These are phyloP conservation scores for Augochlorella aurata DNA, from an alignment of 2,888 invertebrate genomes.

Conservation along the genomic window DNA sequence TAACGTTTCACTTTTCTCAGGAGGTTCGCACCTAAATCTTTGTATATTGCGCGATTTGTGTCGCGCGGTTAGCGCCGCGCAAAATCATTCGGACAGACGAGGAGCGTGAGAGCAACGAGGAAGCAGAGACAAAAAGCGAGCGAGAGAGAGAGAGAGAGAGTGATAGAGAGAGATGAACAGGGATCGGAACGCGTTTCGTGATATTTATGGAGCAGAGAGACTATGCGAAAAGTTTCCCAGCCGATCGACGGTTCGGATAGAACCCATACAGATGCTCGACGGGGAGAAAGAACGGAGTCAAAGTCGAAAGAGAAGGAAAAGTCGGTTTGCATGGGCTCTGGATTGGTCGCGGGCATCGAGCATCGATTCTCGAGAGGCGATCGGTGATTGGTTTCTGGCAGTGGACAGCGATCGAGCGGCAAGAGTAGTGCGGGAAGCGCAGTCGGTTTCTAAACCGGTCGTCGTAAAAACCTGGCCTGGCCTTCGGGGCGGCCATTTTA, in stretches of 20 bases:
- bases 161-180: neutral
- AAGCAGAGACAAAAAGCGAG: neutral
- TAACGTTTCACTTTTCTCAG: constrained; percentile 17
- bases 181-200: neutral
- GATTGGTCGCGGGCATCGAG: constrained; percentile 43
- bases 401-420: constrained; percentile 47
- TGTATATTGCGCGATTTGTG: neutral
- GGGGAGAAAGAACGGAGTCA: constrained; percentile 12
- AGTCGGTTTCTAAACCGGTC: constrained; percentile 80
- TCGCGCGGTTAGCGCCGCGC: neutral
- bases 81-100: neutral
- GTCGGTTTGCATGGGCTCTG: constrained; percentile 20
- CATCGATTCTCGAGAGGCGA: constrained; percentile 47
- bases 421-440: constrained; percentile 61
- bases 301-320: constrained; percentile 31
- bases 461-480: constrained; percentile 77
- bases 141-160: neutral
- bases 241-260: neutral
- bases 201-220: neutral
- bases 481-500: constrained; percentile 80
- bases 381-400: constrained; percentile 69
- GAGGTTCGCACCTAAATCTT: constrained; percentile 5
- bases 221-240: neutral
- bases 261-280: neutral
- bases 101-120: neutral